A percentile compares a stretch with the other conserved stretches of the same genome.
Evolutionary conservation across 2,797 vertebrate genomes (phyloP).

Genomic region (Poliocrania exsul): DNA sequence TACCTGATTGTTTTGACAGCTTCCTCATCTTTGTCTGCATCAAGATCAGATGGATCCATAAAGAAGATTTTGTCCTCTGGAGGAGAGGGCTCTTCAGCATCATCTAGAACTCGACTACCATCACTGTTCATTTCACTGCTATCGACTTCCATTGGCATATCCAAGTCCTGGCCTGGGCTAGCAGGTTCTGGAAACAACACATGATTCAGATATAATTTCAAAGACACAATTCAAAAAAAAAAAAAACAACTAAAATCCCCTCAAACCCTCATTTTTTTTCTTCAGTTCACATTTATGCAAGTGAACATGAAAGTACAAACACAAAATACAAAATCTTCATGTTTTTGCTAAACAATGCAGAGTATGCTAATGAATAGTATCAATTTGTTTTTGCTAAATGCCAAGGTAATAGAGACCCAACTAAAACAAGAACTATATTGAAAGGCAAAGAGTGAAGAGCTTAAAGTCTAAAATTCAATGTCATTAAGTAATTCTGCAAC

Average conservation of each 20-base stretch:
- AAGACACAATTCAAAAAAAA: neutral
- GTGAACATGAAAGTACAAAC: neutral
- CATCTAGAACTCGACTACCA: slow-evolving; percentile 85
- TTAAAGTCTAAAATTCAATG: neutral
- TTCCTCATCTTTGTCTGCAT: slow-evolving; percentile 93
- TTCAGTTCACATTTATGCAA: neutral
- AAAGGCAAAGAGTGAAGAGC: neutral
- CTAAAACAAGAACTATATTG: neutral
- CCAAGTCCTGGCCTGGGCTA: slow-evolving; percentile 90
- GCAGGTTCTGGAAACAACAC: slow-evolving; percentile 84
- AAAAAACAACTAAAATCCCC: neutral
- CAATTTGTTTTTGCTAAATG: neutral
- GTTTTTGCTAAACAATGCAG: neutral
- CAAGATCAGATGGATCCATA: slow-evolving; percentile 89
- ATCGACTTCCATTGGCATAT: slow-evolving; percentile 95
- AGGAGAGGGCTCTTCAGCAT: slow-evolving; percentile 90
- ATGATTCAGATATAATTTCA: neutral
- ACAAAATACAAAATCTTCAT: neutral
- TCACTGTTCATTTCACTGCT: slow-evolving; percentile 88
- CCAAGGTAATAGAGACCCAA: neutral
- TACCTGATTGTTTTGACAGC: slow-evolving; percentile 94
- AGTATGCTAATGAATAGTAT: neutral
- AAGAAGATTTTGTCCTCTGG: slow-evolving; percentile 95
- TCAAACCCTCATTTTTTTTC: neutral
- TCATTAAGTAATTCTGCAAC: neutral